A percentile compares a stretch with the other conserved stretches of the same genome.
Conservation (phyloP, 2,113 vertebrate genomes). For the Xiphophorus hellerii region DNA sequence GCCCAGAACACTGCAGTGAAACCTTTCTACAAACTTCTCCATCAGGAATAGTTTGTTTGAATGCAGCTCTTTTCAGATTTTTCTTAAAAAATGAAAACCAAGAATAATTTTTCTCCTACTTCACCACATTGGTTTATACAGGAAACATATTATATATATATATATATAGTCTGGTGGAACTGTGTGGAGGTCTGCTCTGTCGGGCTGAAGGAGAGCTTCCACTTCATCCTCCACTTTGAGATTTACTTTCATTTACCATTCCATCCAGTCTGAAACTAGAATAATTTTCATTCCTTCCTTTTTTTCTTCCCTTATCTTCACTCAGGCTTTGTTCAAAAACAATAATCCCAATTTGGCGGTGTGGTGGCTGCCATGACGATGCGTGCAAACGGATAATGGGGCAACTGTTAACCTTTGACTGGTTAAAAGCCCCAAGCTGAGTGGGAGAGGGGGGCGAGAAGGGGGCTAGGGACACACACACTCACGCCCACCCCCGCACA, state of each 20-base stretch:
- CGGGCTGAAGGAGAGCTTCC: too few species aligned
- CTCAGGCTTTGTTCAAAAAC: conserved; percentile 20
- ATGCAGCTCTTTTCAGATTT: background rate
- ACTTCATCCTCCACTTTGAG: too few species aligned
- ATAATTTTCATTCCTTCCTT: background rate
- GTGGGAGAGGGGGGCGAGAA: conserved; percentile 30
- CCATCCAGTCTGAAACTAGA: conserved; percentile 20
- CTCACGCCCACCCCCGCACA: conserved; percentile 44
- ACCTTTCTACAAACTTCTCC: background rate
- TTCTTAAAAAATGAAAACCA: too few species aligned
- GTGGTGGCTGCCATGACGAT: conserved; percentile 73
- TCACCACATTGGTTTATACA: too few species aligned
- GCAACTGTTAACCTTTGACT: conserved; percentile 81
- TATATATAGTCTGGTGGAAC: too few species aligned
- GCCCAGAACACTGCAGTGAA: background rate
- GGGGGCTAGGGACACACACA: conserved; percentile 54
- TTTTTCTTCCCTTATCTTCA: conserved; percentile 6
- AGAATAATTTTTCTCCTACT: too few species aligned
- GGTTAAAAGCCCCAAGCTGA: conserved; percentile 72
- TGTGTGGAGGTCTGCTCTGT: too few species aligned
- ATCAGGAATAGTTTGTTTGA: background rate
- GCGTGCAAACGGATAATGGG: conserved; percentile 69
- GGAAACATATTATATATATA: too few species aligned
- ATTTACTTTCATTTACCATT: background rate
- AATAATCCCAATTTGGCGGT: conserved; percentile 68